These are phyloP conservation scores for Eristalinus aeneus DNA, from an alignment of 2,888 invertebrate genomes.

Conservation along the genomic window DNA sequence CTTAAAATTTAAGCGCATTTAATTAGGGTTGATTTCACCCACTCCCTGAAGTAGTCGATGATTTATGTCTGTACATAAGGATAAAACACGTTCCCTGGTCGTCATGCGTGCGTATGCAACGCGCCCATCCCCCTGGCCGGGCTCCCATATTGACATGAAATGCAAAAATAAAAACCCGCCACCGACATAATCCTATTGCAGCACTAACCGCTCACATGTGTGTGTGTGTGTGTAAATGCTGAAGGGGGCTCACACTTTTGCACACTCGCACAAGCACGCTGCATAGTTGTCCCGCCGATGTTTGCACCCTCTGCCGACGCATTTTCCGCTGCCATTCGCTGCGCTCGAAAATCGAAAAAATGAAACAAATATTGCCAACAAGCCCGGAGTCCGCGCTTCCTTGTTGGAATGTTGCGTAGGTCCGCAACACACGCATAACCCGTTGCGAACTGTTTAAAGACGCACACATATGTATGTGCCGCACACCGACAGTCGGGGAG, in stretches of 20 bases:
- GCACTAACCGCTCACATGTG: conserved; percentile 3
- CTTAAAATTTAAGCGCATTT: conserved; percentile 72
- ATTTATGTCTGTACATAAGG: conserved; percentile 38
- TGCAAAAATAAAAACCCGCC: conserved; percentile 46
- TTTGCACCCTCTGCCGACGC: not conserved
- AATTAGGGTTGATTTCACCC: conserved; percentile 62
- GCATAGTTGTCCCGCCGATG: not conserved
- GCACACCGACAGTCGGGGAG: not conserved
- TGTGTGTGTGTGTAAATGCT: not conserved
- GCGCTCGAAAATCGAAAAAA: conserved; percentile 5
- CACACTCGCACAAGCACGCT: conserved; percentile 15
- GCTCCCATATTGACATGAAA: conserved; percentile 48
- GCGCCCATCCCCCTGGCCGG: not conserved
- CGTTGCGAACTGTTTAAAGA: conserved; percentile 14
- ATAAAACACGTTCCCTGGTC: conserved; percentile 12
- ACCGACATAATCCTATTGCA: conserved; percentile 53
- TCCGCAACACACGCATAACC: conserved; percentile 42
- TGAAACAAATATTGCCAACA: not conserved
- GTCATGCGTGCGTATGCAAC: conserved; percentile 21
- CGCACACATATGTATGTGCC: not conserved
- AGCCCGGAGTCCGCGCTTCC: conserved; percentile 34
- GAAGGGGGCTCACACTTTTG: not conserved
- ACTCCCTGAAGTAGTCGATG: conserved; percentile 11
- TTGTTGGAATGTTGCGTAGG: conserved; percentile 44
- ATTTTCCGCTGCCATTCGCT: not conserved